Evolutionary conservation across 2,797 vertebrate genomes (phyloP).

Genomic region (Pipistrellus nathusii): DNA sequence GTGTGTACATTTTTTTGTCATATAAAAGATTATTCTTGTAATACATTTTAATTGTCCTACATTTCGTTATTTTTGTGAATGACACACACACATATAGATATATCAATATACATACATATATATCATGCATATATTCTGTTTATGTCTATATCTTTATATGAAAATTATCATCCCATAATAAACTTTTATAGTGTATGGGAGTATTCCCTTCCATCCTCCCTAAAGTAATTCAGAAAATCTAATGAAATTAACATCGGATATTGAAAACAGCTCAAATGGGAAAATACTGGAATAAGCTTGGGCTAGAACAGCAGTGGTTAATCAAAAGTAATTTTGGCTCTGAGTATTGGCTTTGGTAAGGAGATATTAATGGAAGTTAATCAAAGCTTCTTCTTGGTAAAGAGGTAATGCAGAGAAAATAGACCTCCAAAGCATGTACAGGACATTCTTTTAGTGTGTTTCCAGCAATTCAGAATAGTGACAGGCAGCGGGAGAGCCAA

Average conservation of each 20-base stretch:
- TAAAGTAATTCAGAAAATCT: not conserved
- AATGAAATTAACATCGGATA: not conserved
- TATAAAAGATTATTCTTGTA: not conserved
- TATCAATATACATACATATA: not conserved
- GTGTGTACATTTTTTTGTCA: not conserved
- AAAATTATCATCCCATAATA: not conserved
- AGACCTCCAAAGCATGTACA: not conserved
- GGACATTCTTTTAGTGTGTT: not conserved
- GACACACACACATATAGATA: rapidly evolving
- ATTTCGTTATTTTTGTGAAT: not conserved
- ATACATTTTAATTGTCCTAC: not conserved
- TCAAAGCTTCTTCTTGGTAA: not conserved
- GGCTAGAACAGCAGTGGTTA: not conserved
- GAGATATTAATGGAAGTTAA: not conserved
- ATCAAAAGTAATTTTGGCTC: conserved; percentile 10
- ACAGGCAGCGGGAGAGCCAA: too few relatives aligned
- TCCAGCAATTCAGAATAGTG: not conserved
- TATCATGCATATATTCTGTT: not conserved
- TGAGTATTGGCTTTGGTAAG: not conserved
- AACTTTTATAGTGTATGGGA: not conserved
- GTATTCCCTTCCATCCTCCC: not conserved
- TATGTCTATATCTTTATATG: not conserved
- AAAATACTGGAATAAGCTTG: not conserved
- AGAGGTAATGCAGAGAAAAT: not conserved
- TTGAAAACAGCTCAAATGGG: not conserved